Percentiles rank a stretch among this genome's conserved stretches.
These are phyloP conservation scores for Dromococcyx pavoninus DNA, from an alignment of 2,797 vertebrate genomes.

Conservation along the genomic window DNA sequence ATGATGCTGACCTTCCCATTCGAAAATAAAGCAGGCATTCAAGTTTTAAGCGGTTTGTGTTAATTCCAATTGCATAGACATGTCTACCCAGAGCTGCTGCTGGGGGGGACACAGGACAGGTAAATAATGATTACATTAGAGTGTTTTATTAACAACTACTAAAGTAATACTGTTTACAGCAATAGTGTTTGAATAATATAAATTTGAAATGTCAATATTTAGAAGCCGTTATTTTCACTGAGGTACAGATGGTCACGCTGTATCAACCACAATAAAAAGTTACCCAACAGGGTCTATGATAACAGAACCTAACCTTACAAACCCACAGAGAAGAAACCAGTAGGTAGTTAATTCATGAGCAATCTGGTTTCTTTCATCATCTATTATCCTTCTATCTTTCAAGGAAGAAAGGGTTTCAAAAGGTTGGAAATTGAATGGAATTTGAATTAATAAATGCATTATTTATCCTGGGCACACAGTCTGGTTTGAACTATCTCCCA, in stretches of 20 bases:
- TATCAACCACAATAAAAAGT: background rate
- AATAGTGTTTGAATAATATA: background rate
- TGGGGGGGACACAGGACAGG: background rate
- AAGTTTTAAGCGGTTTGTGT: constrained; percentile 58
- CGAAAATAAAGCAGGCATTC: constrained; percentile 69
- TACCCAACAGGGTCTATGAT: background rate
- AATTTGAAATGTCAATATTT: background rate
- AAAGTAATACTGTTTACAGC: background rate
- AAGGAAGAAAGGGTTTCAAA: background rate
- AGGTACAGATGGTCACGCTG: accelerated
- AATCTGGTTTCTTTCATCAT: background rate
- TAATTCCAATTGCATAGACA: constrained; percentile 57
- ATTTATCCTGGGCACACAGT: background rate
- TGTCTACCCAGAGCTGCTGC: background rate
- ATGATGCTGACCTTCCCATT: constrained; percentile 72
- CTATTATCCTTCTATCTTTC: background rate
- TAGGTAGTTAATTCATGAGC: background rate
- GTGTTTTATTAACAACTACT: constrained; percentile 20
- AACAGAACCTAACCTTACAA: background rate
- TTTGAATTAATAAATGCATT: background rate
- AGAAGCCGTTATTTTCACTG: background rate
- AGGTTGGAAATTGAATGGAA: background rate
- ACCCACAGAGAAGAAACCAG: background rate
- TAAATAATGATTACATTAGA: constrained; percentile 46
- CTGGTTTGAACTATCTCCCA: background rate